These are phyloP conservation scores for Chloropsis hardwickii DNA, from an alignment of 2,113 vertebrate species.

Conservation along the genomic window DNA sequence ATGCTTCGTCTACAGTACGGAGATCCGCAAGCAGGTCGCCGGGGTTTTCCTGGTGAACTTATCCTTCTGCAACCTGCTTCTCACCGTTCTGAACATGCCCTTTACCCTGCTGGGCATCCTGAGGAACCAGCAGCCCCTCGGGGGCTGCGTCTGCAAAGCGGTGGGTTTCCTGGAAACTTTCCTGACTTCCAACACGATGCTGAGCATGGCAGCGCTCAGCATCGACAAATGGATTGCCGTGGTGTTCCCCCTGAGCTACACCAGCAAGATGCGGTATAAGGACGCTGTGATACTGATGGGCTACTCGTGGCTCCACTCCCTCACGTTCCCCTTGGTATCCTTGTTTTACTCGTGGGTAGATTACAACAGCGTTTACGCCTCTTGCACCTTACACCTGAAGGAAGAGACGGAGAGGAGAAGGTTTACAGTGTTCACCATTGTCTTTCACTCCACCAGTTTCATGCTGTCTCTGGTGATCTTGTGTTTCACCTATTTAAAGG, in stretches of 20 bases:
- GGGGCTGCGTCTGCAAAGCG: constrained; percentile 66
- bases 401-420: constrained; percentile 57
- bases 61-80: constrained; percentile 80
- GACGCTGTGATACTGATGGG: constrained; percentile 76
- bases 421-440: constrained; percentile 72
- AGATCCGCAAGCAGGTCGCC: constrained; percentile 76
- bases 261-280: constrained; percentile 79
- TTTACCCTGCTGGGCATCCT: constrained; percentile 73
- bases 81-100: constrained; percentile 77
- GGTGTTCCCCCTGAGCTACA: constrained; percentile 79
- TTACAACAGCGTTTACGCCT: constrained; percentile 76
- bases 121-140: constrained; percentile 61
- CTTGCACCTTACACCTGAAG: constrained; percentile 73
- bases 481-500: constrained; percentile 79
- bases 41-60: constrained; percentile 78
- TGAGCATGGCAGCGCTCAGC: constrained; percentile 82
- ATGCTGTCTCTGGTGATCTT: constrained; percentile 74
- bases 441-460: constrained; percentile 77
- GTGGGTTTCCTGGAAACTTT: constrained; percentile 79
- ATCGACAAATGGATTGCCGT: constrained; percentile 81
- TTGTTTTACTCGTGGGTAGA: constrained; percentile 76
- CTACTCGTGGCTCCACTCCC: constrained; percentile 76
- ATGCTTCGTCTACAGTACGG: constrained; percentile 77
- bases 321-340: constrained; percentile 72
- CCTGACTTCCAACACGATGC: constrained; percentile 75